Percentiles rank a stretch among this genome's conserved stretches.
Evolutionary conservation across 2,797 vertebrate genomes (phyloP).

Genomic region (Okamejei kenojei): DNA sequence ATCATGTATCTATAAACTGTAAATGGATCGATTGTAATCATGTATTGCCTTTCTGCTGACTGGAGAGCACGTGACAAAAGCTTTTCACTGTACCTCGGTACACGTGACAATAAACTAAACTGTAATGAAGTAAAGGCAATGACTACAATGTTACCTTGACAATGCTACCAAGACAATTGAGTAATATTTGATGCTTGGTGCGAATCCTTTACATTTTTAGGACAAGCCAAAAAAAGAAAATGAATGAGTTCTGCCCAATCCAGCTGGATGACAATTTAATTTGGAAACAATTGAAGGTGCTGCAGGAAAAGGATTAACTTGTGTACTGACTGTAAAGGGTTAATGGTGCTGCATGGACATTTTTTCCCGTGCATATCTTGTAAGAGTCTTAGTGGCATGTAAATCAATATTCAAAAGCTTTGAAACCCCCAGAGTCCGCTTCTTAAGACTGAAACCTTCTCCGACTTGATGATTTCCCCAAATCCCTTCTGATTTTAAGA

Average conservation of each 20-base stretch:
- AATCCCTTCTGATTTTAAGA: conserved; percentile 19
- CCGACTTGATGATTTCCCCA: conserved; percentile 12
- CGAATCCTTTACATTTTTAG: not conserved
- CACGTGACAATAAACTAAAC: too few species aligned
- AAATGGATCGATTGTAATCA: too few species aligned
- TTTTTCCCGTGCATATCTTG: not conserved
- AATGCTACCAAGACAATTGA: not conserved
- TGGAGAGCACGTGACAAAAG: too few species aligned
- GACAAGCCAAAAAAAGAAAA: not conserved
- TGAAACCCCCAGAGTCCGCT: not conserved
- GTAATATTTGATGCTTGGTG: too few species aligned
- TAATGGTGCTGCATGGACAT: not conserved
- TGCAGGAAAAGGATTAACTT: not conserved
- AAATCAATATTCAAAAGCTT: conserved; percentile 32
- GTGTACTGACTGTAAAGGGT: not conserved
- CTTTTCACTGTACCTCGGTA: too few species aligned
- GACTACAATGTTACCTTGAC: not conserved
- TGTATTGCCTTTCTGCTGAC: too few species aligned
- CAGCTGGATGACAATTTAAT: not conserved
- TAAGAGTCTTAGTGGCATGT: not conserved
- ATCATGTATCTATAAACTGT: too few species aligned
- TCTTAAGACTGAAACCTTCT: conserved; percentile 28
- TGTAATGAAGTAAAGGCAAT: not conserved
- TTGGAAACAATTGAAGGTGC: not conserved
- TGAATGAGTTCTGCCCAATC: not conserved